These are phyloP conservation scores for Catocala sponsa DNA, from an alignment of 2,888 invertebrate species.

Conservation along the genomic window DNA sequence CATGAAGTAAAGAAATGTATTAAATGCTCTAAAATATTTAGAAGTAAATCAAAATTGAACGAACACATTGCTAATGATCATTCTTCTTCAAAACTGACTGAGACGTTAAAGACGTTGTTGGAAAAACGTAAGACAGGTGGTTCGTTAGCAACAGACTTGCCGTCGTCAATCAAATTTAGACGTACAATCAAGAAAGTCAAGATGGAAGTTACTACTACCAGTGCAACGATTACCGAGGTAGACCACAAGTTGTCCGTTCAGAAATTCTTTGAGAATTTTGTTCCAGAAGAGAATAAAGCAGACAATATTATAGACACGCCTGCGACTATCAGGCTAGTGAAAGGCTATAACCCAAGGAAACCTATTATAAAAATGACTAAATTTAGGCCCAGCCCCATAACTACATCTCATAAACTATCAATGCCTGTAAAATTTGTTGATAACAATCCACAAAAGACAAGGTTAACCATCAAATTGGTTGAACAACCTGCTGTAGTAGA, in stretches of 20 bases:
- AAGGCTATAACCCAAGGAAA: slow-evolving; percentile 20
- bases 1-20: slow-evolving; percentile 67
- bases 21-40: slow-evolving; percentile 69
- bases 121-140: slow-evolving; percentile 63
- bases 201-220: slow-evolving; percentile 8
- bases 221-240: slow-evolving; percentile 58
- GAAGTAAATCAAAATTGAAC: slow-evolving; percentile 58
- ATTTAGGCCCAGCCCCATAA: slow-evolving; percentile 46
- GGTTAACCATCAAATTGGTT: slow-evolving; percentile 60
- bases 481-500: slow-evolving; percentile 15
- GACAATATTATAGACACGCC: slow-evolving; percentile 24
- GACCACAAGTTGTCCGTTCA: slow-evolving; percentile 64
- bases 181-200: slow-evolving; percentile 66
- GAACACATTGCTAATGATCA: slow-evolving; percentile 66
- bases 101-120: slow-evolving; percentile 71
- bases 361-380: slow-evolving; percentile 67
- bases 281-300: slow-evolving; percentile 61
- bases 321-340: slow-evolving; percentile 55
- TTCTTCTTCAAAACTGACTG: slow-evolving; percentile 69
- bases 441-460: slow-evolving; percentile 37
- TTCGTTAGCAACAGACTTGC: slow-evolving; percentile 30
- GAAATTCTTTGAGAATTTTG: slow-evolving; percentile 77
- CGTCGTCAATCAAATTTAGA: slow-evolving; percentile 53
- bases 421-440: slow-evolving; percentile 70
- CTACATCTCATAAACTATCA: slow-evolving; percentile 41